These are phyloP conservation scores for Neomonachus schauinslandi DNA, from an alignment of 2,113 vertebrate species.

Conservation along the genomic window DNA sequence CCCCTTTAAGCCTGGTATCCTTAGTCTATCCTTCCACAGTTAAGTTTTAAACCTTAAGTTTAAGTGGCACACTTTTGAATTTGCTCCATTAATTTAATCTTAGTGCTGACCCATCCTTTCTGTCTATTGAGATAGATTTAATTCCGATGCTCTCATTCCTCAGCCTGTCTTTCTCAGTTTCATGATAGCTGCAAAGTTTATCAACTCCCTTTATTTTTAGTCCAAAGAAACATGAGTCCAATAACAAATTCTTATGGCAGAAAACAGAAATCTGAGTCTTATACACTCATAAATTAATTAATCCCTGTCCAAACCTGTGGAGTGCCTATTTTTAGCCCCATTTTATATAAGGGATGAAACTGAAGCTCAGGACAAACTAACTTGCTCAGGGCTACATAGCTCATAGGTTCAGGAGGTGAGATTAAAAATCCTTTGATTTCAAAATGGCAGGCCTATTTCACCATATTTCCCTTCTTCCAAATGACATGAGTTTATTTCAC, in stretches of 20 bases:
- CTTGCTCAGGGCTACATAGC: neutral
- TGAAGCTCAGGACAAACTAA: no score
- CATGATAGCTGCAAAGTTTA: neutral
- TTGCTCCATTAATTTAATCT: slow-evolving; percentile 56
- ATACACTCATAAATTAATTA: neutral
- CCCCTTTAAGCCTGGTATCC: neutral
- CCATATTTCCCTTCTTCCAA: neutral
- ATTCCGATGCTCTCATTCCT: neutral
- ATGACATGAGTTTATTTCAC: neutral
- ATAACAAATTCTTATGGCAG: neutral
- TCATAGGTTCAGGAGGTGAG: neutral
- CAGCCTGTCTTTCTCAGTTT: neutral
- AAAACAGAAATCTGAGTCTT: neutral
- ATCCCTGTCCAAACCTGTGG: neutral
- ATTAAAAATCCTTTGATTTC: neutral
- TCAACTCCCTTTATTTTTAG: neutral
- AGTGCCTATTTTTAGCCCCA: neutral
- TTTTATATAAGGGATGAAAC: neutral
- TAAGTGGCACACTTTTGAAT: slow-evolving; percentile 35
- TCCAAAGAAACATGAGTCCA: neutral
- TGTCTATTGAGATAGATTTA: neutral
- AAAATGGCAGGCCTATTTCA: neutral
- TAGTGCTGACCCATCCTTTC: neutral
- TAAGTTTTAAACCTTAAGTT: slow-evolving; percentile 1
- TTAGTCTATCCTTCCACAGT: neutral